Evolutionary conservation across 2,888 invertebrate species (phyloP).

Genomic region (Urechis unicinctus): DNA sequence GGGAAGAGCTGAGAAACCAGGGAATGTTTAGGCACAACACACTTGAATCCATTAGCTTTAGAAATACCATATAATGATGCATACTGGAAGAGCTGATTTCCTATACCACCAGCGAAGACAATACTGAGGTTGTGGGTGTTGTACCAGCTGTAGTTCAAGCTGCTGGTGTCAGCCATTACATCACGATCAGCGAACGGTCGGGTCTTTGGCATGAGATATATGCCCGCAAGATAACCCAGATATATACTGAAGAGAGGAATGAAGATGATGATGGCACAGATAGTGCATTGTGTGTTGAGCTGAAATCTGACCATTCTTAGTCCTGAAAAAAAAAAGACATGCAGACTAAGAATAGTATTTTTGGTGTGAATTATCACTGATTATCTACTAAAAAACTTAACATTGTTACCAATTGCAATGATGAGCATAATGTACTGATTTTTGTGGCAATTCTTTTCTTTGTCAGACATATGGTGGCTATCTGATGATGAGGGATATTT

Average conservation of each 20-base stretch:
- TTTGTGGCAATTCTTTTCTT: too few relatives aligned
- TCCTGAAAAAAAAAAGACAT: too few relatives aligned
- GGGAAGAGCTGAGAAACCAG: conserved; percentile 6
- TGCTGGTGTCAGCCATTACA: conserved; percentile 15
- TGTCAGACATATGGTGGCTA: too few relatives aligned
- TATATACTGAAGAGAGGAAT: conserved; percentile 16
- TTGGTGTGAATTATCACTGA: too few relatives aligned
- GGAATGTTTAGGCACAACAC: conserved; percentile 7
- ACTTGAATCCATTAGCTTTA: conserved; percentile 18
- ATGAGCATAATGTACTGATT: too few relatives aligned
- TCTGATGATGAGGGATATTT: too few relatives aligned
- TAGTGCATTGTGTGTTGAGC: background rate
- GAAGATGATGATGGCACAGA: conserved; percentile 15
- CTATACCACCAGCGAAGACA: conserved; percentile 18
- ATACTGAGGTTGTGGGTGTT: conserved; percentile 20
- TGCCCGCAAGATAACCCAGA: conserved; percentile 16
- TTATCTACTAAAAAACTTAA: too few relatives aligned
- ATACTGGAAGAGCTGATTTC: conserved; percentile 23
- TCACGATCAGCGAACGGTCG: conserved; percentile 7
- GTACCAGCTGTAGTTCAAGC: conserved; percentile 16
- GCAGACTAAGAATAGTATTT: too few relatives aligned
- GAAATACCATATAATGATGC: conserved; percentile 20
- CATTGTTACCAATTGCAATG: too few relatives aligned
- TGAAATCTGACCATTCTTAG: too few relatives aligned
- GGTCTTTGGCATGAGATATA: conserved; percentile 11